phyloP scores from a whole-genome alignment of 2,888 invertebrate species.

The Polymixis flavicincta region DNA sequence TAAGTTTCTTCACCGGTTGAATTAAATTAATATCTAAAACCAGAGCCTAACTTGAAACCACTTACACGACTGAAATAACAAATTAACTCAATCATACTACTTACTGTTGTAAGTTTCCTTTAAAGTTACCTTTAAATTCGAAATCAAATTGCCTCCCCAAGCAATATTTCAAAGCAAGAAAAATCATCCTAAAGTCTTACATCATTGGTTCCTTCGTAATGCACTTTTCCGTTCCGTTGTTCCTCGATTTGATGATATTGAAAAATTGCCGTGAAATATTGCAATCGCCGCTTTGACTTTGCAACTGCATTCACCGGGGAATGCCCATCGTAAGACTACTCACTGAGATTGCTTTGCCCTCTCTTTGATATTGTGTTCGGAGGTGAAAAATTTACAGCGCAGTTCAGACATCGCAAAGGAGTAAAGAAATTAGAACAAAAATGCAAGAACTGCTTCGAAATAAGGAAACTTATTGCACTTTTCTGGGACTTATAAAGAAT shows the following conservation, averaged over 20 bases:
- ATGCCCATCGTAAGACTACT: constrained; percentile 70
- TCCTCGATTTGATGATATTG: constrained; percentile 73
- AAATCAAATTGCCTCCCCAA: not conserved
- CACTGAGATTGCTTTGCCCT: constrained; percentile 74
- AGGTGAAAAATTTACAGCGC: constrained; percentile 72
- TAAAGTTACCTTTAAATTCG: not conserved
- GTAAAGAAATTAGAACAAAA: constrained; percentile 53
- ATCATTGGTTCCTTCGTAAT: constrained; percentile 29
- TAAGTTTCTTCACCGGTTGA: not conserved
- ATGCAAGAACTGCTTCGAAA: constrained; percentile 2
- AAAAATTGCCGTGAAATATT: constrained; percentile 75
- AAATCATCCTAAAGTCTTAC: constrained; percentile 15
- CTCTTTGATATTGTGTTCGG: constrained; percentile 73
- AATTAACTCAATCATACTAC: not conserved
- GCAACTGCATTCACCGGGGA: constrained; percentile 70
- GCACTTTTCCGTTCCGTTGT: constrained; percentile 66
- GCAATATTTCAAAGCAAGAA: constrained; percentile 12
- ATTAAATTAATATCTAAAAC: not conserved
- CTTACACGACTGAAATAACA: not conserved
- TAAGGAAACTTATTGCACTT: constrained; percentile 14
- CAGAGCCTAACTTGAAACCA: not conserved
- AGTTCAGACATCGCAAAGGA: constrained; percentile 35
- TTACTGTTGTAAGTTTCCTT: too few species aligned
- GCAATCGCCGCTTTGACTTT: constrained; percentile 74
- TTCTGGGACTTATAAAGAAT: constrained; percentile 16